These are phyloP conservation scores for Acanthornis magna DNA, from an alignment of 2,797 vertebrate species.

Conservation along the genomic window DNA sequence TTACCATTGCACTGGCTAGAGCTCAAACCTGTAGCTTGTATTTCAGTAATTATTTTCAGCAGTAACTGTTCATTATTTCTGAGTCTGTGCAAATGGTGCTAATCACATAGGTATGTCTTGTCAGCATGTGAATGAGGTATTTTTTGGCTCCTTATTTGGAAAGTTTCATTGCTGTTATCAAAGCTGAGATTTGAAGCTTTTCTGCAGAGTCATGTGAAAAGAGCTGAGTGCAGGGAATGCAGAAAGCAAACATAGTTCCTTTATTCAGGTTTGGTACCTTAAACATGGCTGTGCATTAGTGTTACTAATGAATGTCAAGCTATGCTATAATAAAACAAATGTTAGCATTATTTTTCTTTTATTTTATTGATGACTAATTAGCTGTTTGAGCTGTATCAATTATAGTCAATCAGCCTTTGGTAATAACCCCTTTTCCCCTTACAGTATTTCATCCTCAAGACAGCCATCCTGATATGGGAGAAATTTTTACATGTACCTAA, in stretches of 20 bases:
- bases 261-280: neutral
- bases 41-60: neutral
- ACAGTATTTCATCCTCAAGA: neutral
- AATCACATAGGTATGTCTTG: neutral
- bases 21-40: neutral
- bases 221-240: neutral
- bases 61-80: neutral
- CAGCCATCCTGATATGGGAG: neutral
- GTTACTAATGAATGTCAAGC: neutral
- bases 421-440: slow-evolving; percentile 14
- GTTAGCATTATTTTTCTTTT: neutral
- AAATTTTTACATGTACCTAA: neutral
- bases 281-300: neutral
- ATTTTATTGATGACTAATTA: slow-evolving; percentile 35
- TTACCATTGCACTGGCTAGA: neutral
- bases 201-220: neutral
- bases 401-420: slow-evolving; percentile 74
- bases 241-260: neutral
- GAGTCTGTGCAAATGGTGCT: neutral
- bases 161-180: neutral
- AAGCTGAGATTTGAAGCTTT: neutral
- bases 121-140: neutral
- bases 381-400: slow-evolving; percentile 15
- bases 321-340: slow-evolving; percentile 12
- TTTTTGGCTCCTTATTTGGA: neutral